Evolutionary conservation across 2,797 vertebrate species (phyloP), one percentile per base, ranked within the genome.

Genomic region (Notolabrus celidotus): DNA sequence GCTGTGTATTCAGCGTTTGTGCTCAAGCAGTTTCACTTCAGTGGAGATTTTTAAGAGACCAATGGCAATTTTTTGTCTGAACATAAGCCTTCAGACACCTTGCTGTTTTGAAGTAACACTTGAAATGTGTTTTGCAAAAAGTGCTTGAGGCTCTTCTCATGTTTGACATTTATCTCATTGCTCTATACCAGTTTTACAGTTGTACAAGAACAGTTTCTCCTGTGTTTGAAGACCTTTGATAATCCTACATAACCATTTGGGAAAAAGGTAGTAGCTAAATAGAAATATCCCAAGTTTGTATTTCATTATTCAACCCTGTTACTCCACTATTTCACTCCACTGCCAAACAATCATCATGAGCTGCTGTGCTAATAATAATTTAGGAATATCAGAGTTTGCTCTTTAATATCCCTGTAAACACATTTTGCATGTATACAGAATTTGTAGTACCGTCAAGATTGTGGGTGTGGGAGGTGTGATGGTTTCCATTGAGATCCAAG

Each of bases 21-120:
- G 39, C 25, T 69, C 51, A 68, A 67, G 66, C 70, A 79, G 64
- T 58, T 76, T 69, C 6, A 38, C 59, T 47, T 64, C 47, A 56
- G 25, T 10, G 17, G 49, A 62, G 51, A 61, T 72, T 72, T 54
- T 49, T 31, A 66, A 4, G 46, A 79, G 45, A 36, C 43, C 57
- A 38, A 25, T 59, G 66, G 62, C 27, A 25, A 22, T 41, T 62
- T 43, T 60, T 41, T 22, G 53, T 34, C 43, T 51, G 1, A 67
- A 67, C 54, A 72, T 33, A 66, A 80, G 57, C 43, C 57, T 64
- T 65, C 47, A 71, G 39, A 74, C 14, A 22, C 68, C n/a, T 58
- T 39, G n/a, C 12, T 68, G 49, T 71, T 68, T 67, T 56, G 55
- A 79, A 67, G 57, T 19, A 65, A 58, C 46, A 4, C 45, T 56